These are phyloP conservation scores for Batillaria attramentaria DNA, from an alignment of 1,140 invertebrate genomes.

Conservation along the genomic window DNA sequence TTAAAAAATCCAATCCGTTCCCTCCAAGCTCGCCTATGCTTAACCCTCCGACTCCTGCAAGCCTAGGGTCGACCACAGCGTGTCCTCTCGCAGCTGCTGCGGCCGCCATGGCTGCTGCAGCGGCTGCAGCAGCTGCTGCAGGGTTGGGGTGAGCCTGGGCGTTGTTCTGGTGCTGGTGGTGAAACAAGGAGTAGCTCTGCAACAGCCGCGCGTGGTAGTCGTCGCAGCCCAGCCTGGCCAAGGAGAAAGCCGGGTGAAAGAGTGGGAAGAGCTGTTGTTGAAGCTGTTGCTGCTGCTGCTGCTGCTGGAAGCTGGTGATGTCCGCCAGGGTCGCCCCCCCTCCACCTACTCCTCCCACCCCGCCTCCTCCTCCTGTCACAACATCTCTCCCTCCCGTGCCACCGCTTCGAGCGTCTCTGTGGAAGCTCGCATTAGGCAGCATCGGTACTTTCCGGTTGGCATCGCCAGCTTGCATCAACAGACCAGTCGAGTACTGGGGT, in stretches of 20 bases:
- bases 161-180: slow-evolving; percentile 37
- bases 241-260: slow-evolving; percentile 59
- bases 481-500: slow-evolving; percentile 16
- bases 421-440: background rate
- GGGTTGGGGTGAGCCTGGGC: slow-evolving; percentile 22
- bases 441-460: slow-evolving; percentile 15
- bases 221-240: slow-evolving; percentile 45
- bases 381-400: background rate
- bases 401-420: slow-evolving; percentile 1
- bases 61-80: background rate
- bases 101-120: background rate
- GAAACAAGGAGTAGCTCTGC: slow-evolving; percentile 48
- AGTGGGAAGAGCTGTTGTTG: slow-evolving; percentile 29
- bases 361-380: background rate
- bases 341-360: background rate
- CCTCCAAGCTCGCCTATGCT: slow-evolving; percentile 5
- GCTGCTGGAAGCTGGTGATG: background rate
- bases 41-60: slow-evolving; percentile 4
- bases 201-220: slow-evolving; percentile 58
- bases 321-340: background rate
- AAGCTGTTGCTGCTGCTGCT: slow-evolving; percentile 21
- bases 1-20: slow-evolving; percentile 11
- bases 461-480: slow-evolving; percentile 3
- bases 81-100: background rate
- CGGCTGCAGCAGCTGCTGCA: slow-evolving; percentile 18